phyloP scores from a whole-genome alignment of 2,797 vertebrate genomes.

The Diceros bicornis region DNA sequence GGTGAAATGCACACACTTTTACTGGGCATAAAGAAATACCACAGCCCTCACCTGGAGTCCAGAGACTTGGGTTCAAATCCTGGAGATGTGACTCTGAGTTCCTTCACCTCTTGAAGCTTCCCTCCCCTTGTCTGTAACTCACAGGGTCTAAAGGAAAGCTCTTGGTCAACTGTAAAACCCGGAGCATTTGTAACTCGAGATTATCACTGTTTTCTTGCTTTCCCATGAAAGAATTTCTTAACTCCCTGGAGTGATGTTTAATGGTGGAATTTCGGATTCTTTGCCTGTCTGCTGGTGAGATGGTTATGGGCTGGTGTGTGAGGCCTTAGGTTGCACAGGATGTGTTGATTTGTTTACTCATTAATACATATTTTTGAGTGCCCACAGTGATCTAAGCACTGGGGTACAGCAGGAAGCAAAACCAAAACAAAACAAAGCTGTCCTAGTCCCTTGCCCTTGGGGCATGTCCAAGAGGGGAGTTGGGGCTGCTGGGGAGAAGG shows the following conservation, averaged over 20 bases:
- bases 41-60: background rate
- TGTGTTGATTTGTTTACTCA: fast-evolving
- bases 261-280: background rate
- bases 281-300: background rate
- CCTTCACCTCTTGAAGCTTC: background rate
- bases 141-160: background rate
- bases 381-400: background rate
- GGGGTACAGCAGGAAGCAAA: background rate
- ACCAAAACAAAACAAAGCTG: background rate
- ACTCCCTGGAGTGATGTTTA: background rate
- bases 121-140: background rate
- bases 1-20: background rate
- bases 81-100: background rate
- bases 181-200: background rate
- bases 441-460: background rate
- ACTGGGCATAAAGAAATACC: background rate
- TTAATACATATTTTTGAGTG: background rate
- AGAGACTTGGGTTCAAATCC: background rate
- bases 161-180: background rate
- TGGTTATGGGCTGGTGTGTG: background rate
- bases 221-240: background rate
- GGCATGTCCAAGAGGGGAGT: background rate
- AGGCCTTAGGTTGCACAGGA: background rate
- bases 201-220: background rate
- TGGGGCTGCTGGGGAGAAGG: background rate